A percentile compares a stretch with the other conserved stretches of the same genome.
These are phyloP conservation scores for Alcedo quadribrachys DNA, from an alignment of 2,797 vertebrate species.

Conservation along the genomic window DNA sequence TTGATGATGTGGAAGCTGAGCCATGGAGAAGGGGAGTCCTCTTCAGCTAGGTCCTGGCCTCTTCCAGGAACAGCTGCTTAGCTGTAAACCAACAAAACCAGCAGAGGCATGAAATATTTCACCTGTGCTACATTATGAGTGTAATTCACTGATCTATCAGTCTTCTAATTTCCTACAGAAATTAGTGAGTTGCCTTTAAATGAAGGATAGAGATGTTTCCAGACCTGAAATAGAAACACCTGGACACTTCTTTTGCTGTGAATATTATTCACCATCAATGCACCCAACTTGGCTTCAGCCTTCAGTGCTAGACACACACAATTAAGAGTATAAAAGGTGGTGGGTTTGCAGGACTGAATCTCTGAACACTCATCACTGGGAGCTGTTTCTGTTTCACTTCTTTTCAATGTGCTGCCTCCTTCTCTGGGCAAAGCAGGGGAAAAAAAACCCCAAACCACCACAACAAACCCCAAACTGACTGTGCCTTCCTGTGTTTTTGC, in stretches of 20 bases:
- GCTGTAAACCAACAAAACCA: background rate
- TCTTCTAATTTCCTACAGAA: background rate
- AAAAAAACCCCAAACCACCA: background rate
- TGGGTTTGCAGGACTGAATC: background rate
- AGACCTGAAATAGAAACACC: background rate
- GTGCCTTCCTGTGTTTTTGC: background rate
- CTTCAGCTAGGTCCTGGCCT: background rate
- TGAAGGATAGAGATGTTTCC: background rate
- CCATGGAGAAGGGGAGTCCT: background rate
- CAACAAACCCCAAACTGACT: background rate
- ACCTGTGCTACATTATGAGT: background rate
- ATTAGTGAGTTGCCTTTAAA: background rate
- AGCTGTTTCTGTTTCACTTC: background rate
- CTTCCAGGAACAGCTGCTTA: background rate
- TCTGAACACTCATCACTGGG: background rate
- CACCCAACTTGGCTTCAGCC: background rate
- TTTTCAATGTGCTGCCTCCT: background rate
- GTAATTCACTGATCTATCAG: background rate
- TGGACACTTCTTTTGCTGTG: background rate
- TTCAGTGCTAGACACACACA: background rate
- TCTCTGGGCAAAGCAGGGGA: background rate
- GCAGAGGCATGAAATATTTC: rapidly evolving
- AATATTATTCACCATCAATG: background rate
- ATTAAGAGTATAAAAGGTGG: rapidly evolving
- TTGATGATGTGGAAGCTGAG: background rate